phyloP scores from a whole-genome alignment of 2,113 vertebrate genomes.

The Xenopus borealis region DNA sequence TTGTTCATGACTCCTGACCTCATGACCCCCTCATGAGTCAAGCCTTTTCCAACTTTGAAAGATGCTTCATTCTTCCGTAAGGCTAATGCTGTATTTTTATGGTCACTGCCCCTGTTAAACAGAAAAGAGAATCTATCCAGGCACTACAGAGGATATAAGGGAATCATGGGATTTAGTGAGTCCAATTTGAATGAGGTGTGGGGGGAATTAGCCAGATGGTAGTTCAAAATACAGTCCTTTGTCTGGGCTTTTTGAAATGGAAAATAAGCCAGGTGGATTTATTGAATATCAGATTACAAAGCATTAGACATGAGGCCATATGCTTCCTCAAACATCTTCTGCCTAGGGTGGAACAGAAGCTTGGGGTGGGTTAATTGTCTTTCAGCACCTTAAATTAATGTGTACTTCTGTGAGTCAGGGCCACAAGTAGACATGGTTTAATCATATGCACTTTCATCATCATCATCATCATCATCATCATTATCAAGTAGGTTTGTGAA shows the following conservation, averaged over 20 bases:
- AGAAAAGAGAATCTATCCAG: no score
- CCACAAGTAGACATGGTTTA: no score
- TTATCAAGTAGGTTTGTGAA: no score
- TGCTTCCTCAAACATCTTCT: background rate
- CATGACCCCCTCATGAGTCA: no score
- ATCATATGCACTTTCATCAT: no score
- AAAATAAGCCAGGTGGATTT: slow-evolving; percentile 56
- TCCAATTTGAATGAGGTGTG: slow-evolving; percentile 41
- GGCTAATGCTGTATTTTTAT: no score
- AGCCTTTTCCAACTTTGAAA: no score
- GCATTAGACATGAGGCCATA: background rate
- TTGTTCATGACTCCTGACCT: no score
- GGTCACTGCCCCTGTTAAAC: no score
- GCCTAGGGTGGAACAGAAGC: background rate
- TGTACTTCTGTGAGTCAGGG: background rate
- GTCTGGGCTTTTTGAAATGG: slow-evolving; percentile 44
- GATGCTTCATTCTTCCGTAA: no score
- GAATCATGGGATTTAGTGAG: background rate
- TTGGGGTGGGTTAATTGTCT: background rate
- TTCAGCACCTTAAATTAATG: background rate
- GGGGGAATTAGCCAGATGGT: slow-evolving; percentile 49
- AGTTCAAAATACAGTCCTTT: slow-evolving; percentile 52
- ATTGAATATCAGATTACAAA: slow-evolving; percentile 49
- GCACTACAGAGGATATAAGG: background rate
- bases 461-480: no score